These are phyloP conservation scores for Drosophila kanapiae DNA, from an alignment of 1,140 invertebrate species.

Conservation along the genomic window DNA sequence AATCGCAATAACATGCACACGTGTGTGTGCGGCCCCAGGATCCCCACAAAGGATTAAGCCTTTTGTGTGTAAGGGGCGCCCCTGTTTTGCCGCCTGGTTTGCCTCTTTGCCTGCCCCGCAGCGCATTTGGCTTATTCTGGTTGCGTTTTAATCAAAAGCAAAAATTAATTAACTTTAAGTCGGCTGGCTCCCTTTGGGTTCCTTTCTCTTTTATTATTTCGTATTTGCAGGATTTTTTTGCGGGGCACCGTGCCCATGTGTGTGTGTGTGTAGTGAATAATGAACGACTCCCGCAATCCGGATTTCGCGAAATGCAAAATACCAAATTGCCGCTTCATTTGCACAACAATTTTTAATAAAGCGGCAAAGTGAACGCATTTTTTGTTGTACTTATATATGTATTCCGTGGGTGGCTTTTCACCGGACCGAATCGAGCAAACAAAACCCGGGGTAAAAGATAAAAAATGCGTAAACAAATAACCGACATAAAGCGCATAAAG, in stretches of 20 bases:
- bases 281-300: slow-evolving; percentile 28
- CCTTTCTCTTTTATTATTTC: slow-evolving; percentile 11
- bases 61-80: slow-evolving; percentile 28
- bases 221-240: slow-evolving; percentile 17
- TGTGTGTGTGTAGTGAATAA: slow-evolving; percentile 28
- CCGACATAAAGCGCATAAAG: slow-evolving; percentile 44
- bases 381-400: not conserved
- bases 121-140: slow-evolving; percentile 35
- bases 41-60: slow-evolving; percentile 42
- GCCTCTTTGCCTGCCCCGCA: slow-evolving; percentile 2
- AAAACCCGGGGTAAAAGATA: slow-evolving; percentile 30
- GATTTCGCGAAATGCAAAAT: slow-evolving; percentile 42
- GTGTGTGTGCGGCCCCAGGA: slow-evolving; percentile 10
- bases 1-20: slow-evolving; percentile 18
- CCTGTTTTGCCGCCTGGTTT: slow-evolving; percentile 14
- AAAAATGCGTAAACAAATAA: slow-evolving; percentile 48
- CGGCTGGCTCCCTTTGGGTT: slow-evolving; percentile 3
- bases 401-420: slow-evolving; percentile 1
- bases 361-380: slow-evolving; percentile 39
- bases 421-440: slow-evolving; percentile 13
- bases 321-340: slow-evolving; percentile 76
- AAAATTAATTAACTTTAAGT: slow-evolving; percentile 76
- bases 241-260: not conserved
- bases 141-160: slow-evolving; percentile 68
- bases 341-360: slow-evolving; percentile 76